Conservation (phyloP, 2,113 vertebrate species). For the Phycodurus eques region DNA sequence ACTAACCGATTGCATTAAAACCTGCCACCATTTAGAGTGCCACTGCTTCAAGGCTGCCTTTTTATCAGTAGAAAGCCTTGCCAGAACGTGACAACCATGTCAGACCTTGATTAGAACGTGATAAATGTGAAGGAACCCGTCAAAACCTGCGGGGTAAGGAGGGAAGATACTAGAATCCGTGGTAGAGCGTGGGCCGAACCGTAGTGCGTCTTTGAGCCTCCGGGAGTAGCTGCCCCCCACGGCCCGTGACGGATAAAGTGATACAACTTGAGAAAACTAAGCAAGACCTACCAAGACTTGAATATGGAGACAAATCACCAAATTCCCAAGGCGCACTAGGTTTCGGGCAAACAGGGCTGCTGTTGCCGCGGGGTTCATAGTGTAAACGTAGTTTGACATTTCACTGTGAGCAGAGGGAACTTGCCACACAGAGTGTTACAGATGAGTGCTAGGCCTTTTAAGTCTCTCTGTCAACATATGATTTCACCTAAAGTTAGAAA, state of each 20-base stretch:
- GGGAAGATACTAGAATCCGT: not conserved
- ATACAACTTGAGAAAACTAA: not conserved
- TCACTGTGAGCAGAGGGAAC: slow-evolving; percentile 29
- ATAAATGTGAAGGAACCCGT: no score
- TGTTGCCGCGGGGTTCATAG: not conserved
- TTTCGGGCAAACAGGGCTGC: not conserved
- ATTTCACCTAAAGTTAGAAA: slow-evolving; percentile 52
- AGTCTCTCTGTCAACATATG: slow-evolving; percentile 52
- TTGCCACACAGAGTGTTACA: slow-evolving; percentile 23
- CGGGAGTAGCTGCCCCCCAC: not conserved
- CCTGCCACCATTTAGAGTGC: no score
- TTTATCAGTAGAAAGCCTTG: not conserved
- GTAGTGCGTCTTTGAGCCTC: not conserved
- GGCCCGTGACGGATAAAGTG: not conserved
- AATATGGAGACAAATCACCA: not conserved
- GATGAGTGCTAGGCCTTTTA: slow-evolving; percentile 29
- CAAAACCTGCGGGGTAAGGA: not conserved
- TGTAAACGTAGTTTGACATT: slow-evolving; percentile 4
- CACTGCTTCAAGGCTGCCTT: no score
- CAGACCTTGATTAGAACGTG: not conserved
- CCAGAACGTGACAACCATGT: not conserved
- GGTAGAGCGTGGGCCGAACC: not conserved
- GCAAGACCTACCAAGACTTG: not conserved
- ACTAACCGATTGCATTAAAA: no score
- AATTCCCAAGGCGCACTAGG: not conserved